Conservation (phyloP, 2,888 invertebrate genomes). For the Tinea pellionella region DNA sequence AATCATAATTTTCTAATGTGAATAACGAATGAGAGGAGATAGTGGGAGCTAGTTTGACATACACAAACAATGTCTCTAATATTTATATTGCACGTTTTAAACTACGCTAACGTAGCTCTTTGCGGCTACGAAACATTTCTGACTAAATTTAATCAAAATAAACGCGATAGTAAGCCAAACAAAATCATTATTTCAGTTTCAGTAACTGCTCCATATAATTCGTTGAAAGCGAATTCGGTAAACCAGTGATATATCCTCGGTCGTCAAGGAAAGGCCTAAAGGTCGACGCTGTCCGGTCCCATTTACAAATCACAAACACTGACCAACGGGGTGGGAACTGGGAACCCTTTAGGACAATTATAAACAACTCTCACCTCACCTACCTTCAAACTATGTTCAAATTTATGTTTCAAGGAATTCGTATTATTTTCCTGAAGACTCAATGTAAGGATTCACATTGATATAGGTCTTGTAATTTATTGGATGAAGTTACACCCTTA, state of each 20-base stretch:
- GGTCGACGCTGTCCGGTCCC: conserved; percentile 47
- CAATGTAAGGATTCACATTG: background rate
- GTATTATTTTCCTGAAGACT: background rate
- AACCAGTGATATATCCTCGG: conserved; percentile 65
- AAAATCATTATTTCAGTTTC: too few relatives aligned
- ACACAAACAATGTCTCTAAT: too few relatives aligned
- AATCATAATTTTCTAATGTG: too few relatives aligned
- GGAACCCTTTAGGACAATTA: conserved; percentile 38
- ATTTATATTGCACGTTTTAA: too few relatives aligned
- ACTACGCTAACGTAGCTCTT: too few relatives aligned
- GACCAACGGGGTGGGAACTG: conserved; percentile 41
- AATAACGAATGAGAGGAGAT: too few relatives aligned
- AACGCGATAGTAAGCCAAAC: too few relatives aligned
- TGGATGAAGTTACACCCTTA: too few relatives aligned
- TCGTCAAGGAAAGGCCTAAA: conserved; percentile 51
- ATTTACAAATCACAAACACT: conserved; percentile 71
- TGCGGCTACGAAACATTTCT: too few relatives aligned
- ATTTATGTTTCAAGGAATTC: background rate
- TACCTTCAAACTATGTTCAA: conserved; percentile 20
- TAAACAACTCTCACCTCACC: conserved; percentile 41
- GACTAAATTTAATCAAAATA: too few relatives aligned
- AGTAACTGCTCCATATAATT: conserved; percentile 34
- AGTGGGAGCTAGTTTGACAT: too few relatives aligned
- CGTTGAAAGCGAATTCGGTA: conserved; percentile 49
- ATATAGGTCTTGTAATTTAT: background rate